Evolutionary conservation across 2,888 invertebrate genomes (phyloP).

Genomic region (Ptilodon capucinus): DNA sequence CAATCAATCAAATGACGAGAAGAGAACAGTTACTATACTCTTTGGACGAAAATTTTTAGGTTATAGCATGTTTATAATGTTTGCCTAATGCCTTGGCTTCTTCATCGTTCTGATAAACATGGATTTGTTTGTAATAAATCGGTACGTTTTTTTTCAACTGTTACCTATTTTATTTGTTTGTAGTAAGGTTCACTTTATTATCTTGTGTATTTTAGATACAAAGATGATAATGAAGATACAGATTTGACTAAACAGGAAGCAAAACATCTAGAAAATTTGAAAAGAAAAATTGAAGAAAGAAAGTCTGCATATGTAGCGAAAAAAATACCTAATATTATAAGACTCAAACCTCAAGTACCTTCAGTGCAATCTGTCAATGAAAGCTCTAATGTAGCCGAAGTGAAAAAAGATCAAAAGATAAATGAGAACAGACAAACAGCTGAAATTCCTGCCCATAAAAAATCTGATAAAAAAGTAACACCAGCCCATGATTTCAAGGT

Average conservation of each 20-base stretch:
- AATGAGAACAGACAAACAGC: constrained; percentile 9
- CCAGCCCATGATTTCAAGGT: constrained; percentile 82
- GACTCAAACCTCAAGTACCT: constrained; percentile 34
- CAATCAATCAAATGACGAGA: too few species aligned
- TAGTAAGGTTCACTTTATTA: not conserved
- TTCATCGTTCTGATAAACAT: too few species aligned
- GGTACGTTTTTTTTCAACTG: too few species aligned
- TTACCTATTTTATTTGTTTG: too few species aligned
- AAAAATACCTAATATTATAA: constrained; percentile 45
- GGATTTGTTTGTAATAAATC: too few species aligned
- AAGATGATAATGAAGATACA: constrained; percentile 60
- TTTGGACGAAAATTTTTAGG: too few species aligned
- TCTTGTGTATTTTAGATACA: constrained; percentile 57
- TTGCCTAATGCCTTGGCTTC: too few species aligned
- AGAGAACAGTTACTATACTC: too few species aligned
- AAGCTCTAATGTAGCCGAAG: constrained; percentile 39
- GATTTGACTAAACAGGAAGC: constrained; percentile 74
- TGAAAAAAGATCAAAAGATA: constrained; percentile 19
- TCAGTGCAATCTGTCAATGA: constrained; percentile 22
- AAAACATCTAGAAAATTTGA: constrained; percentile 80
- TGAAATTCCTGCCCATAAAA: constrained; percentile 18
- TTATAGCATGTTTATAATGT: too few species aligned
- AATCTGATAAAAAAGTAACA: constrained; percentile 26
- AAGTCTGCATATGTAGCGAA: constrained; percentile 57
- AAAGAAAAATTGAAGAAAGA: constrained; percentile 83